Evolutionary conservation across 1,140 invertebrate genomes (phyloP).

Genomic region (Coptotermes formosanus): DNA sequence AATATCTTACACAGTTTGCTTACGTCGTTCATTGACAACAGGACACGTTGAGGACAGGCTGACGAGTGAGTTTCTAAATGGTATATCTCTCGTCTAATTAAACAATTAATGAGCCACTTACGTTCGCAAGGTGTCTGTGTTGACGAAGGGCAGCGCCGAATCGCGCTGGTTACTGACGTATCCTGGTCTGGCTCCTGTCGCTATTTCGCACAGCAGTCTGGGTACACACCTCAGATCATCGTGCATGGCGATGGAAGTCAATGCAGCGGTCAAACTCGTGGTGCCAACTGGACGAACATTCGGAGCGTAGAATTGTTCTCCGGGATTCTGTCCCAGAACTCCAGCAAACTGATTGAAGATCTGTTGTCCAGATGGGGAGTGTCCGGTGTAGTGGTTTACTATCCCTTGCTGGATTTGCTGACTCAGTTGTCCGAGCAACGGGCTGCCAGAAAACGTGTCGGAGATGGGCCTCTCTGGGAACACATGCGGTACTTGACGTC

Average conservation of each 20-base stretch:
- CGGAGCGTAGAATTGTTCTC: background rate
- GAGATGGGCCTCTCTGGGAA: background rate
- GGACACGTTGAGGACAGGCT: too few species aligned
- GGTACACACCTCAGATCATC: conserved; percentile 76
- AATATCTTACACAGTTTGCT: too few species aligned
- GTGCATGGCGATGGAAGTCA: conserved; percentile 69
- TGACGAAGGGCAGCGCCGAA: conserved; percentile 54
- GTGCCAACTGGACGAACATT: background rate
- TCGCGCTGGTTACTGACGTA: conserved; percentile 41
- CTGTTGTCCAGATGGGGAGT: background rate
- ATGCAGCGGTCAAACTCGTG: conserved; percentile 52
- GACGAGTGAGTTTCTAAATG: too few species aligned
- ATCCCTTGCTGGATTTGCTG: background rate
- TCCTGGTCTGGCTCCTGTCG: conserved; percentile 60
- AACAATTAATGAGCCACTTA: conserved; percentile 48
- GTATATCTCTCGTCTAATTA: too few species aligned
- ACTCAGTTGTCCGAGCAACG: background rate
- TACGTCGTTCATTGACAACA: too few species aligned
- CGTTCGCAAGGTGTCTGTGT: conserved; percentile 64
- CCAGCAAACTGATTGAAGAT: background rate
- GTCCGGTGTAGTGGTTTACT: background rate
- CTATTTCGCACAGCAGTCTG: conserved; percentile 72
- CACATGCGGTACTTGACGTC: background rate
- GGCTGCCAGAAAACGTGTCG: background rate
- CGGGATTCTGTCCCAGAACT: background rate